These are phyloP conservation scores for Drosophila nikananu DNA, from an alignment of 1,140 invertebrate genomes.

Conservation along the genomic window DNA sequence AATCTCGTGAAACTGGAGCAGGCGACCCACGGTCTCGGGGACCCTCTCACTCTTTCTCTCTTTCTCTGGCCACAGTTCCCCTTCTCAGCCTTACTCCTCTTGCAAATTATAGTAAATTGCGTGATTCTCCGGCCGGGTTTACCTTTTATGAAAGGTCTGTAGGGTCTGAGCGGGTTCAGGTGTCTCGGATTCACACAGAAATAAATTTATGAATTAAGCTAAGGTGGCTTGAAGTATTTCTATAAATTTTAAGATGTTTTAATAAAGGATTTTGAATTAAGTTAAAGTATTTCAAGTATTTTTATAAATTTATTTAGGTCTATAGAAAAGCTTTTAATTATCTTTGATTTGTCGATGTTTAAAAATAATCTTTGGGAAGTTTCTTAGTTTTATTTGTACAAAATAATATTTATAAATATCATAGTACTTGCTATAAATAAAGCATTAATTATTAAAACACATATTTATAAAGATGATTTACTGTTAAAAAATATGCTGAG, in stretches of 20 bases:
- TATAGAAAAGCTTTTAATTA: no score
- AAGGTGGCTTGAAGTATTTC: not conserved
- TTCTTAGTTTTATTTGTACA: no score
- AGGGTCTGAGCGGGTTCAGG: conserved; percentile 34
- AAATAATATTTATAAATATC: no score
- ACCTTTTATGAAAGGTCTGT: conserved; percentile 44
- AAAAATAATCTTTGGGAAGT: no score
- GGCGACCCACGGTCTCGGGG: conserved; percentile 13
- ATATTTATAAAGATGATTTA: no score
- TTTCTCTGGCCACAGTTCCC: not conserved
- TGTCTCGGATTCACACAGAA: conserved; percentile 27
- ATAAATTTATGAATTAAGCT: conserved; percentile 4
- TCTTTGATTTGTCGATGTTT: no score
- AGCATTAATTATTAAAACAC: no score
- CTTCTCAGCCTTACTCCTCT: conserved; percentile 4
- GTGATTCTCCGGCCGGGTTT: conserved; percentile 57
- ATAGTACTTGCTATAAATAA: not conserved
- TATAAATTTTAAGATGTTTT: not conserved
- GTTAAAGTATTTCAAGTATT: no score
- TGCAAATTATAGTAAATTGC: conserved; percentile 82
- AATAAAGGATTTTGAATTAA: no score
- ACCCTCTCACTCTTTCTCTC: not conserved
- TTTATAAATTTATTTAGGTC: no score
- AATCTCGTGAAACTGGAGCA: conserved; percentile 72
- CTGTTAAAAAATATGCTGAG: not conserved